A percentile compares a stretch with the other conserved stretches of the same genome.
Conservation (phyloP, 2,888 invertebrate species). For the Galerucella nymphaeae region DNA sequence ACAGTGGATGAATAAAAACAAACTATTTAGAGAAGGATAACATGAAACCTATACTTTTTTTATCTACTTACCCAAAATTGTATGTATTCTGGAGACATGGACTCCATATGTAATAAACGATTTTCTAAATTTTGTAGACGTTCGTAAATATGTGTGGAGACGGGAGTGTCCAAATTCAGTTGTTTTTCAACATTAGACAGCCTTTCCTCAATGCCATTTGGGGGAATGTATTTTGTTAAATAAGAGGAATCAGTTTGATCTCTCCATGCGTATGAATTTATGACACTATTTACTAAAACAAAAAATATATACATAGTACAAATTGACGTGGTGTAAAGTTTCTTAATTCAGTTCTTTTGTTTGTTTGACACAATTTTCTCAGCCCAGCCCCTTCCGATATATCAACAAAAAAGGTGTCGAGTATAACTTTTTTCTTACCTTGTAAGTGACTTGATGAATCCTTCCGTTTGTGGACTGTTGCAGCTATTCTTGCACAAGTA, state of each 20-base stretch:
- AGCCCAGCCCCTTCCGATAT: no score
- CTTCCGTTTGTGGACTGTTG: conserved; percentile 76
- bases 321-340: neutral
- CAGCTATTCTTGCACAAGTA: conserved; percentile 82
- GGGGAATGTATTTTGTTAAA: conserved; percentile 64
- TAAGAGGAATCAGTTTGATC: conserved; percentile 65
- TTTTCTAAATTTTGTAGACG: conserved; percentile 81
- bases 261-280: conserved; percentile 74
- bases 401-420: no score
- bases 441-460: conserved; percentile 84
- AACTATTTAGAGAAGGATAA: no score
- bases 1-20: no score
- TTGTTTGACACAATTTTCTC: neutral
- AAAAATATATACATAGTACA: neutral
- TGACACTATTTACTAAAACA: conserved; percentile 73
- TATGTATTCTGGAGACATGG: conserved; percentile 84
- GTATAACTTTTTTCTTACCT: conserved; percentile 66
- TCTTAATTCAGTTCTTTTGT: neutral
- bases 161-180: conserved; percentile 68
- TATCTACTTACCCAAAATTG: conserved; percentile 70
- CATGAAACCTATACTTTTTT: no score
- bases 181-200: conserved; percentile 74
- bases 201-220: conserved; percentile 75
- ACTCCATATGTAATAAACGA: conserved; percentile 77
- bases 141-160: conserved; percentile 73